These are phyloP conservation scores for Brachyalestes nurse DNA, from an alignment of 2,797 vertebrate genomes.

Conservation along the genomic window DNA sequence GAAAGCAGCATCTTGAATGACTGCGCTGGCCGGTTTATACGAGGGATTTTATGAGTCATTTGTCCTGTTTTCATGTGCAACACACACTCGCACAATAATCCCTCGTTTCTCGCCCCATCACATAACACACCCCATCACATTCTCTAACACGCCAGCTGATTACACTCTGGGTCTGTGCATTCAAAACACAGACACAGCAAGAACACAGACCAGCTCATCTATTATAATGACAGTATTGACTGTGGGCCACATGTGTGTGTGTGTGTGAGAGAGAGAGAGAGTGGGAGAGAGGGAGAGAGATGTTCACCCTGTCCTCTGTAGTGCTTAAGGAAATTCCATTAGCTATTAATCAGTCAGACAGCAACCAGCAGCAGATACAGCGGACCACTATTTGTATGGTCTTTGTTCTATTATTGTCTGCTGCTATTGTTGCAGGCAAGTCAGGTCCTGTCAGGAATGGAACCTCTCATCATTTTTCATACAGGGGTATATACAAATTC, in stretches of 20 bases:
- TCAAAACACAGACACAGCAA: constrained; percentile 50
- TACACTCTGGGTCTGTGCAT: constrained; percentile 4
- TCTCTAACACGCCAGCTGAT: neutral
- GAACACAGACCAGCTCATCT: constrained; percentile 50
- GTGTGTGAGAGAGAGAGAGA: constrained; percentile 2
- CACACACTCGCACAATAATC: constrained; percentile 62
- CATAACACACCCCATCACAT: constrained; percentile 52
- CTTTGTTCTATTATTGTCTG: neutral
- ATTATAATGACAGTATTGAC: constrained; percentile 29
- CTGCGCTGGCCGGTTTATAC: neutral
- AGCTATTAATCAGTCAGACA: constrained; percentile 30
- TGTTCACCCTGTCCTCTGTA: neutral
- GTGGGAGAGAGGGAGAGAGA: too few relatives aligned
- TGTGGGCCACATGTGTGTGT: constrained; percentile 12
- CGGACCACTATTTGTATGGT: neutral
- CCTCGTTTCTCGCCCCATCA: constrained; percentile 42
- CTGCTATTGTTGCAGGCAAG: neutral
- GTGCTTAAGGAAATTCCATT: neutral
- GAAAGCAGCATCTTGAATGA: too few relatives aligned
- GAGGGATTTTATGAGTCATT: neutral
- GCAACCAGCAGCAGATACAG: constrained; percentile 9
- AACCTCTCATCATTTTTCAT: neutral
- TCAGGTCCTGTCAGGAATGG: neutral
- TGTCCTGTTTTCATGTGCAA: too few relatives aligned
- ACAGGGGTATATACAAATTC: neutral